Conservation (phyloP, 2,888 invertebrate species). For the Sesamia inferens region DNA sequence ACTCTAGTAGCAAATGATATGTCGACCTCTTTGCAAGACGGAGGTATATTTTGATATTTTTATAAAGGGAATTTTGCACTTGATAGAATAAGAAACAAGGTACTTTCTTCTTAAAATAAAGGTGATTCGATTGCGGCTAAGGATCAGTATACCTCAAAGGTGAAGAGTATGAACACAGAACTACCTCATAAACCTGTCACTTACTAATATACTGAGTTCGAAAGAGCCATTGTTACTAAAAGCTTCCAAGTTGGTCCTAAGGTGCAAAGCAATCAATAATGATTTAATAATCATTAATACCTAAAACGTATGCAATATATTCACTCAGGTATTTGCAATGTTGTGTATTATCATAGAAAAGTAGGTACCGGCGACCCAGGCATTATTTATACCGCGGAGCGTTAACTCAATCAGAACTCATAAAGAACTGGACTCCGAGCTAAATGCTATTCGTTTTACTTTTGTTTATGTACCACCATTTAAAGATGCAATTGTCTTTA, state of each 20-base stretch:
- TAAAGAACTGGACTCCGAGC: conserved; percentile 37
- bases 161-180: no score
- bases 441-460: conserved; percentile 10
- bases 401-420: conserved; percentile 52
- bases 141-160: not conserved
- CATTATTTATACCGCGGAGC: conserved; percentile 12
- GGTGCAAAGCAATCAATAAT: not conserved
- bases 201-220: not conserved
- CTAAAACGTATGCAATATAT: not conserved
- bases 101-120: no score
- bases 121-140: not conserved
- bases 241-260: not conserved
- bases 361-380: not conserved
- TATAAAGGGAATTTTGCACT: not conserved
- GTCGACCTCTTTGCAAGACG: conserved; percentile 10
- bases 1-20: conserved; percentile 15
- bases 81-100: not conserved
- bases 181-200: not conserved
- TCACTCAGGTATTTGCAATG: not conserved
- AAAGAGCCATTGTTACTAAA: not conserved
- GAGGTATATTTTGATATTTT: not conserved
- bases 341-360: not conserved
- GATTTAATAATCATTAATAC: no score
- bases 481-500: conserved; percentile 32
- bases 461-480: conserved; percentile 30